A percentile compares a stretch with the other conserved stretches of the same genome.
Evolutionary conservation across 2,797 vertebrate genomes (phyloP).

Genomic region (Pseudopleuronectes americanus): DNA sequence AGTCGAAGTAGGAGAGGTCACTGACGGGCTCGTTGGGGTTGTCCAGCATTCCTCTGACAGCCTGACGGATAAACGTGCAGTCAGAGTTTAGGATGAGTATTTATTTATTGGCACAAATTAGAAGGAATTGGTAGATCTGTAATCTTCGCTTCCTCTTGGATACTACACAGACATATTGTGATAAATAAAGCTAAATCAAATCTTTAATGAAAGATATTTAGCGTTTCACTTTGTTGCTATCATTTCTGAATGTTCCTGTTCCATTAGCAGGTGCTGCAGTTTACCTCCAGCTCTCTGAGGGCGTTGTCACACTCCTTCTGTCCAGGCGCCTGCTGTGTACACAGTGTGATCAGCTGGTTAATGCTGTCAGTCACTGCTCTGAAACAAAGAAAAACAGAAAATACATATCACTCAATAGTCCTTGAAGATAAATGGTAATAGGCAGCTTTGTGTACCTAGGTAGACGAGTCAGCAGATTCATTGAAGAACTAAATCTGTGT

Average conservation of each 20-base stretch:
- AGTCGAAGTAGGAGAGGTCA: constrained; percentile 98
- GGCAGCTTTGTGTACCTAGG: too few relatives aligned
- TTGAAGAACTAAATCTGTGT: too few relatives aligned
- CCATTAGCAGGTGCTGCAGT: constrained; percentile 12
- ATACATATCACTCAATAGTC: too few relatives aligned
- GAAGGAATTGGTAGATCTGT: not conserved
- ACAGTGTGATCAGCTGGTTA: constrained; percentile 97
- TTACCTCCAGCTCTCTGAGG: constrained; percentile 95
- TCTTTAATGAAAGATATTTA: not conserved
- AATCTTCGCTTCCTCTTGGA: not conserved
- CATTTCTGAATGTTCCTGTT: not conserved
- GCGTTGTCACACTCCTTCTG: constrained; percentile 99
- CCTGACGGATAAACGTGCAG: constrained; percentile 76
- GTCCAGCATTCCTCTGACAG: constrained; percentile 95
- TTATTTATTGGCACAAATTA: not conserved
- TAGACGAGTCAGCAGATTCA: too few relatives aligned
- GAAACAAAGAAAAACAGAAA: constrained; percentile 40
- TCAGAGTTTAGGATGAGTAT: not conserved
- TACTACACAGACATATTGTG: not conserved
- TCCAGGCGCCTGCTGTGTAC: constrained; percentile 98
- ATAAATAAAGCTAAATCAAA: constrained; percentile 1
- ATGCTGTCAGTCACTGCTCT: constrained; percentile 99
- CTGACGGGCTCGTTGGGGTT: constrained; percentile 96
- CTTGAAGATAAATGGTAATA: too few relatives aligned
- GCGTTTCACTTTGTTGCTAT: not conserved